Evolutionary conservation across 1,140 invertebrate species (phyloP).

Genomic region (Eufriesea mexicana): DNA sequence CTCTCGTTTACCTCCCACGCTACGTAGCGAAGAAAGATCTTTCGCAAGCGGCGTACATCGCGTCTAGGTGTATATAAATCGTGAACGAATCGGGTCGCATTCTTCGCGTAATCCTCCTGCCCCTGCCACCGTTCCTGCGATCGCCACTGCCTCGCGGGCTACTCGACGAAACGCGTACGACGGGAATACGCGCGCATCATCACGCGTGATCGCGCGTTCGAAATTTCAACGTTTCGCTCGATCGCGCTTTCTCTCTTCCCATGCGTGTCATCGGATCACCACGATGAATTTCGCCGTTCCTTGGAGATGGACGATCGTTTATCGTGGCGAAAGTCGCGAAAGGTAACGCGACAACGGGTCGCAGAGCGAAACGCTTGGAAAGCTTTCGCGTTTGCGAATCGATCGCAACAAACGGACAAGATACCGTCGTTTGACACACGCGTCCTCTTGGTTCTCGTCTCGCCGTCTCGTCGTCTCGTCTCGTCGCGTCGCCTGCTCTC

Average conservation of each 20-base stretch:
- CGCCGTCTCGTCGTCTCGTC: neutral
- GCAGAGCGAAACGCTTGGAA: too few relatives aligned
- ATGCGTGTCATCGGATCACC: neutral
- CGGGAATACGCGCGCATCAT: conserved; percentile 7
- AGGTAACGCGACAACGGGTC: too few relatives aligned
- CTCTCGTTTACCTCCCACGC: conserved; percentile 31
- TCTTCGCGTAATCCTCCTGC: conserved; percentile 23
- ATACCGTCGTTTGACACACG: too few relatives aligned
- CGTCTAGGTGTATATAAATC: conserved; percentile 12
- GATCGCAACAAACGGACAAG: neutral
- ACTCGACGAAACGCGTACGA: conserved; percentile 7
- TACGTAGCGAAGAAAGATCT: conserved; percentile 17
- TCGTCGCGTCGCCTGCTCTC: neutral
- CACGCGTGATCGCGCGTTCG: too few relatives aligned
- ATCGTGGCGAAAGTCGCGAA: neutral
- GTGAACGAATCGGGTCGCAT: conserved; percentile 24
- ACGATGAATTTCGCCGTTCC: neutral
- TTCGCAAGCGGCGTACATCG: conserved; percentile 13
- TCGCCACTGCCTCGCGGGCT: too few relatives aligned
- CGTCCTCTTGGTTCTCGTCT: neutral
- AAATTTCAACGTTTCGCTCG: neutral
- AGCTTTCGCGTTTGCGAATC: neutral
- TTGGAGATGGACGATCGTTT: neutral
- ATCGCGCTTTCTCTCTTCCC: neutral
- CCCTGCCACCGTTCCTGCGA: neutral